These are phyloP conservation scores for Mechanitis mazaeus DNA, from an alignment of 2,888 invertebrate species.

Conservation along the genomic window DNA sequence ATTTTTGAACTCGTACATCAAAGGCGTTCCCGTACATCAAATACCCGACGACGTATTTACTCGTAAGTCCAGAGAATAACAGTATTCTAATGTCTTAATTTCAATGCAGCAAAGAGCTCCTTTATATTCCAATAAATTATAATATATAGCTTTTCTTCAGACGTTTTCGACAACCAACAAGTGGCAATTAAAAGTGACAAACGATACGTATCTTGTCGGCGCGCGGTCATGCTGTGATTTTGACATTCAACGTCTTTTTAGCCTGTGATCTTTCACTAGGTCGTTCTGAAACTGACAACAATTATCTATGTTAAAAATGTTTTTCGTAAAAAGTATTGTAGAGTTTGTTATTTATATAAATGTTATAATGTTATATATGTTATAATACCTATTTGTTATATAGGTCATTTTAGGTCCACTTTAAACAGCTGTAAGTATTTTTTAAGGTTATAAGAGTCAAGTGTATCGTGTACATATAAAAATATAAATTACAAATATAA, in stretches of 20 bases:
- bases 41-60: constrained; percentile 43
- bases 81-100: constrained; percentile 60
- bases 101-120: constrained; percentile 30
- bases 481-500: too few species aligned
- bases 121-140: constrained; percentile 70
- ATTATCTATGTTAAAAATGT: constrained; percentile 2
- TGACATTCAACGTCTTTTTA: constrained; percentile 47
- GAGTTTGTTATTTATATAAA: background rate
- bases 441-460: too few species aligned
- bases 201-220: constrained; percentile 60
- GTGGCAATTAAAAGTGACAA: constrained; percentile 76
- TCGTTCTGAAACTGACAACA: constrained; percentile 32
- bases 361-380: too few species aligned
- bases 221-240: constrained; percentile 47
- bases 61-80: constrained; percentile 47
- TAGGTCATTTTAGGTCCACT: constrained; percentile 30
- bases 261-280: constrained; percentile 58
- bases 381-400: too few species aligned
- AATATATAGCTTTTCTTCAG: constrained; percentile 63
- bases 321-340: constrained; percentile 2
- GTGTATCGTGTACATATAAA: too few species aligned
- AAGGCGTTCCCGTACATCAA: constrained; percentile 32
- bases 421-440: constrained; percentile 34
- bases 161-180: constrained; percentile 65
- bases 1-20: constrained; percentile 42